phyloP scores from a whole-genome alignment of 2,797 vertebrate genomes.

The Dryobates pubescens region DNA sequence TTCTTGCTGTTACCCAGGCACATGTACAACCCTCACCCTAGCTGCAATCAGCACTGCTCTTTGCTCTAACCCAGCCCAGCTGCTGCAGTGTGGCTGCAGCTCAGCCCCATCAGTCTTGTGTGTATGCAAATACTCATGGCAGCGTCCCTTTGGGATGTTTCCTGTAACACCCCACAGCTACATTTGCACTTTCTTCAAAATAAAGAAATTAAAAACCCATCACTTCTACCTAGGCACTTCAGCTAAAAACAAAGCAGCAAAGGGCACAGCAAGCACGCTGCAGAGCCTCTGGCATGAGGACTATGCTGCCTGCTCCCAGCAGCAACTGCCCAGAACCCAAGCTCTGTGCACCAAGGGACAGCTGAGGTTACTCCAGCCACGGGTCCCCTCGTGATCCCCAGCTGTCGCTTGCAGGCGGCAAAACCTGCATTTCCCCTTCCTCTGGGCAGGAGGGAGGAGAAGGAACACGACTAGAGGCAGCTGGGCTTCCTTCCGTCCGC shows the following conservation, averaged over 20 bases:
- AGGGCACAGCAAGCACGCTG: not conserved
- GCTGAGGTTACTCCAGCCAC: not conserved
- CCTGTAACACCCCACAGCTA: not conserved
- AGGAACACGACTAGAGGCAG: not conserved
- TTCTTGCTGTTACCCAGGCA: not conserved
- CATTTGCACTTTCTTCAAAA: not conserved
- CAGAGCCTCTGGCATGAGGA: not conserved
- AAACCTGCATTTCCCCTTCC: not conserved
- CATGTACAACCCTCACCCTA: rapidly evolving
- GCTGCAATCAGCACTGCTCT: not conserved
- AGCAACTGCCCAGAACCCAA: not conserved
- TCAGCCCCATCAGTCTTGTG: not conserved
- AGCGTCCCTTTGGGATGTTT: not conserved
- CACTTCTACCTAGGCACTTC: not conserved
- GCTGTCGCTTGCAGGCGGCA: not conserved
- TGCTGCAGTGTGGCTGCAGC: not conserved
- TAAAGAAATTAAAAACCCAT: no score
- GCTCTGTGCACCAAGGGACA: not conserved
- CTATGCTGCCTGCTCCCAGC: not conserved
- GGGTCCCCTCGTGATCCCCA: not conserved
- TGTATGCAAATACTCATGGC: not conserved
- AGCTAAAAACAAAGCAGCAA: not conserved
- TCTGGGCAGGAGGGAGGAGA: not conserved
- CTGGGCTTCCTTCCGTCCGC: slow-evolving; percentile 2
- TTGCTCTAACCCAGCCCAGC: not conserved